Evolutionary conservation across 1,140 invertebrate genomes (phyloP).

Genomic region (Drosophila pectinifera): DNA sequence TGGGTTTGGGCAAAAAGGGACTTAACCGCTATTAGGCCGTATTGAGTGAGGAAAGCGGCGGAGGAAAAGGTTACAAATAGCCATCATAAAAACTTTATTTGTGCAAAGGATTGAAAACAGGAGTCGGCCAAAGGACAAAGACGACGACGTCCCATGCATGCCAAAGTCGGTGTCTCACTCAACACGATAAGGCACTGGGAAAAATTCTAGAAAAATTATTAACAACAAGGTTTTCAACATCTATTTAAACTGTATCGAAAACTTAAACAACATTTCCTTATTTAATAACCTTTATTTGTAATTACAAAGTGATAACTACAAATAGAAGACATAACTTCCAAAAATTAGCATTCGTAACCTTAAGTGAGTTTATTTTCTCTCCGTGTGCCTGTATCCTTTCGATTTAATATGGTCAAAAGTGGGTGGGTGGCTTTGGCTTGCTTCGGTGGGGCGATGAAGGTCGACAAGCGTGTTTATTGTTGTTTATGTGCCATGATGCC

Average conservation of each 20-base stretch:
- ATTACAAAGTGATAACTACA: too few species aligned
- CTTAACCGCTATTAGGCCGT: conserved; percentile 73
- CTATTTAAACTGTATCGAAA: too few species aligned
- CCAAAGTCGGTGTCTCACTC: conserved; percentile 56
- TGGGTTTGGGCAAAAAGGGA: conserved; percentile 41
- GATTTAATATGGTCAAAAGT: conserved; percentile 67
- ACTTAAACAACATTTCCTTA: too few species aligned
- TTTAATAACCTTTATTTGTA: background rate
- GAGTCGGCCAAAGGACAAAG: conserved; percentile 48
- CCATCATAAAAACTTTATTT: conserved; percentile 82
- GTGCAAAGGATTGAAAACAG: conserved; percentile 80
- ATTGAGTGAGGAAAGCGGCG: conserved; percentile 29
- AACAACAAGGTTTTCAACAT: background rate
- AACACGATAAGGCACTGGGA: conserved; percentile 6
- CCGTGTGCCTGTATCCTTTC: conserved; percentile 30
- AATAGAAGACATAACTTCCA: too few species aligned
- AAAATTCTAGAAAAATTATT: background rate
- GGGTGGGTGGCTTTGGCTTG: background rate
- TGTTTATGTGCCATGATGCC: conserved; percentile 69
- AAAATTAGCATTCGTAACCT: background rate
- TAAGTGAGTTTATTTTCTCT: background rate
- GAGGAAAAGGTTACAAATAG: conserved; percentile 79
- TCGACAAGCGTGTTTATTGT: conserved; percentile 78
- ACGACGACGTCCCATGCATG: conserved; percentile 63
- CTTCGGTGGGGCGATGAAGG: conserved; percentile 15